A percentile compares a stretch with the other conserved stretches of the same genome.
Conservation (phyloP, 2,888 invertebrate genomes). For the Salticus scenicus region DNA sequence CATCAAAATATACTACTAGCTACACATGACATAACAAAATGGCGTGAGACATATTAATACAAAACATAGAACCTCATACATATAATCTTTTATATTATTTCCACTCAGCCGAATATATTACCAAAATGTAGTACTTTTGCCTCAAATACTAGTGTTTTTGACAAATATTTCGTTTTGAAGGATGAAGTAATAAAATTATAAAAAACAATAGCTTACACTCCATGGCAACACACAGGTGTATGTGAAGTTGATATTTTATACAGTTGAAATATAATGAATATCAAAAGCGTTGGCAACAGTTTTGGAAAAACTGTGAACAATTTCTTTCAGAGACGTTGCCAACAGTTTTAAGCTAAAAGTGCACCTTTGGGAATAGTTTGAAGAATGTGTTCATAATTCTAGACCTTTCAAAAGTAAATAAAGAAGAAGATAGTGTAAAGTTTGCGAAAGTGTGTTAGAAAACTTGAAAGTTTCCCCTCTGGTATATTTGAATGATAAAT, state of each 20-base stretch:
- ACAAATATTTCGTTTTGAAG: constrained; percentile 45
- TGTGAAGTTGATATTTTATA: constrained; percentile 42
- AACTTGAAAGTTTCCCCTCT: neutral
- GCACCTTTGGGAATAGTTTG: neutral
- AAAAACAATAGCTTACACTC: neutral
- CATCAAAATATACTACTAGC: neutral
- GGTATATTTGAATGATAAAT: neutral
- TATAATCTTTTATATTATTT: neutral
- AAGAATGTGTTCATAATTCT: neutral
- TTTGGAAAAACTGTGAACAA: neutral
- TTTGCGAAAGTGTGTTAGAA: neutral
- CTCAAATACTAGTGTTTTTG: constrained; percentile 25
- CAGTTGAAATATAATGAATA: constrained; percentile 20
- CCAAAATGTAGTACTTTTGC: constrained; percentile 56
- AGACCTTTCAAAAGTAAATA: neutral
- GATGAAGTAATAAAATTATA: constrained; percentile 47
- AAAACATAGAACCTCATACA: neutral
- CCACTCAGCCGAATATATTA: constrained; percentile 12
- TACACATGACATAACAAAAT: neutral
- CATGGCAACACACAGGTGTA: neutral
- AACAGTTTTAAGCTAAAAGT: neutral
- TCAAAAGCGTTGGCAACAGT: neutral
- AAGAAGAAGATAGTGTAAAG: neutral
- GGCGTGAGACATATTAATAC: neutral
- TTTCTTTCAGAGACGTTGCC: constrained; percentile 25